Evolutionary conservation across 2,113 vertebrate species (phyloP).

Genomic region (Hystrix cristata): DNA sequence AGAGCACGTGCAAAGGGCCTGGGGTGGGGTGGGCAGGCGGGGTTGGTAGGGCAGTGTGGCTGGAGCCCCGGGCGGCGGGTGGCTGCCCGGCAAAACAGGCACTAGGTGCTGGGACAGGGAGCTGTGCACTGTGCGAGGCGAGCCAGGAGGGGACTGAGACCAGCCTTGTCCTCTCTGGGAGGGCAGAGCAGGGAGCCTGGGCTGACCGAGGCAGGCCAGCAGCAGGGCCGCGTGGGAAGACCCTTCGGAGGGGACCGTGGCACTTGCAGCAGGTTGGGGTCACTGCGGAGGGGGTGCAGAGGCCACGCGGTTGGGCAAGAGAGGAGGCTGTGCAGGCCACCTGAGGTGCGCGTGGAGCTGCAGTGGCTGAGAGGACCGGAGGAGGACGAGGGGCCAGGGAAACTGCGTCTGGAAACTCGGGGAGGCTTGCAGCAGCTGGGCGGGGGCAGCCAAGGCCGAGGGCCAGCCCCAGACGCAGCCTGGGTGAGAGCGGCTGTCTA

Average conservation of each 20-base stretch:
- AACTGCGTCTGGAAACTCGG: background rate
- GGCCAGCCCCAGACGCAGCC: background rate
- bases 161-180: background rate
- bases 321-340: fast-evolving
- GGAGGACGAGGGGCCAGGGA: background rate
- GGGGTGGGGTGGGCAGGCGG: background rate
- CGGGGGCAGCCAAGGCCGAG: background rate
- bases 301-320: fast-evolving
- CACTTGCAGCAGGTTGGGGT: background rate
- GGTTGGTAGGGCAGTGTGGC: background rate
- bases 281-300: fast-evolving
- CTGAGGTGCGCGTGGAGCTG: background rate
- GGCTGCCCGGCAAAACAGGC: background rate
- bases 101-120: background rate
- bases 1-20: conserved; percentile 40
- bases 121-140: background rate
- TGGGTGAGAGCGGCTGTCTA: no score
- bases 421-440: background rate
- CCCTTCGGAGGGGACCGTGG: background rate
- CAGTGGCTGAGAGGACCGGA: fast-evolving
- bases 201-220: background rate
- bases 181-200: background rate
- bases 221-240: background rate
- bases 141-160: background rate
- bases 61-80: background rate